phyloP scores from a whole-genome alignment of 1,140 invertebrate genomes.

The Heterodera carotae region DNA sequence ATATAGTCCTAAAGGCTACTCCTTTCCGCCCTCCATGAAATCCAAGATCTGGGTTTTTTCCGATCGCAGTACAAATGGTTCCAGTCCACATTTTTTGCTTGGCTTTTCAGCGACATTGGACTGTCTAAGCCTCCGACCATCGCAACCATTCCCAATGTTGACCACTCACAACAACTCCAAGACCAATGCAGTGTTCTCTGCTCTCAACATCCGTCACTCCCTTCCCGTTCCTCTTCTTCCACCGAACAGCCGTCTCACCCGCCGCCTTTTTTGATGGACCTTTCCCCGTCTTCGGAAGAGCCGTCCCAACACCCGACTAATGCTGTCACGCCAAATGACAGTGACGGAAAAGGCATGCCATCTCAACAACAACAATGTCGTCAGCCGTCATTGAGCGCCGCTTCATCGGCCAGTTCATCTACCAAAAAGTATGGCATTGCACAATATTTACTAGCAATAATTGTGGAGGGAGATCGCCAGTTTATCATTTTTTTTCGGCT shows the following conservation, averaged over 20 bases:
- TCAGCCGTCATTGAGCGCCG: neutral
- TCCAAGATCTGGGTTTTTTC: too few relatives aligned
- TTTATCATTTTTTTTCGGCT: neutral
- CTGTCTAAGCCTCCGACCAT: neutral
- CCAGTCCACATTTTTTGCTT: neutral
- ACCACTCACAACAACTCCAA: neutral
- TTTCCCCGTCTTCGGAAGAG: slow-evolving; percentile 23
- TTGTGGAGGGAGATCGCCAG: neutral
- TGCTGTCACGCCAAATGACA: neutral
- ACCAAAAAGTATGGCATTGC: slow-evolving; percentile 27
- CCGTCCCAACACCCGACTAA: neutral
- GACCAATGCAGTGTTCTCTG: neutral
- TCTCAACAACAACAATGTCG: slow-evolving; percentile 6
- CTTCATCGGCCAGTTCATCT: slow-evolving; percentile 17
- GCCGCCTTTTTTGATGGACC: neutral
- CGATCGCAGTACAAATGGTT: neutral
- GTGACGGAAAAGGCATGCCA: neutral
- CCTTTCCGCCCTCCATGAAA: too few relatives aligned
- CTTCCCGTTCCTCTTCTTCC: slow-evolving; percentile 28
- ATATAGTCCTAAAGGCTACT: too few relatives aligned
- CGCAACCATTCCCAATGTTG: neutral
- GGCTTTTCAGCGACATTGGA: neutral
- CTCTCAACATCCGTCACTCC: slow-evolving; percentile 1
- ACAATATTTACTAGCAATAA: too few relatives aligned
- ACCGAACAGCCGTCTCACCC: slow-evolving; percentile 20